phyloP scores from a whole-genome alignment of 2,113 vertebrate genomes.

The Cryptotis parvus region DNA sequence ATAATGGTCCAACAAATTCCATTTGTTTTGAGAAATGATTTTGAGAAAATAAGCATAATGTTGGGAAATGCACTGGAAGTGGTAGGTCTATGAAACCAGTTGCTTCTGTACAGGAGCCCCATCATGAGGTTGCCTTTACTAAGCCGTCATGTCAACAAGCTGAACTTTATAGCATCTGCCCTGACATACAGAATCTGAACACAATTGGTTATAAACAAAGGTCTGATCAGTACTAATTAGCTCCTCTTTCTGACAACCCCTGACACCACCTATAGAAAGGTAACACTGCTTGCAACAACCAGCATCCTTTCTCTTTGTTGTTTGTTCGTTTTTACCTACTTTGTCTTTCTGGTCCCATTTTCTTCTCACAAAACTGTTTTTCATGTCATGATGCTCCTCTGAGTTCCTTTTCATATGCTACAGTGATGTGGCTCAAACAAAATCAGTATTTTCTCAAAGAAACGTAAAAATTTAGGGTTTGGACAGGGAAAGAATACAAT shows the following conservation, averaged over 20 bases:
- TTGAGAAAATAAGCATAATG: slow-evolving; percentile 6
- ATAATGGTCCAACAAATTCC: neutral
- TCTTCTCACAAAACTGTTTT: neutral
- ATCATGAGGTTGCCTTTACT: neutral
- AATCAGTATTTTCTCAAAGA: neutral
- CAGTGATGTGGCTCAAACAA: neutral
- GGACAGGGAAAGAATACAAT: too few relatives aligned
- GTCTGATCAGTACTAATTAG: neutral
- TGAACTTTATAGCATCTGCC: neutral
- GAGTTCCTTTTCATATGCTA: neutral
- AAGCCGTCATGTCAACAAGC: neutral
- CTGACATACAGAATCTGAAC: neutral
- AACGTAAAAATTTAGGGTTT: neutral
- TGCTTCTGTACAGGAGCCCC: neutral
- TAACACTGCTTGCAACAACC: neutral
- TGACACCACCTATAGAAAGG: neutral
- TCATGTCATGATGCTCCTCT: neutral
- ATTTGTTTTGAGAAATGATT: neutral
- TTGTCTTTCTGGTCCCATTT: neutral
- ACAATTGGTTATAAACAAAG: neutral
- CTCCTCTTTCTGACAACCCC: neutral
- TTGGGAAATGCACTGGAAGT: neutral
- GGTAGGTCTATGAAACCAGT: neutral
- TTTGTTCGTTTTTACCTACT: neutral
- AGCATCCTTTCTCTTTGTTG: neutral